Conservation (phyloP, 2,797 vertebrate species). For the Spinus olivaceus region DNA sequence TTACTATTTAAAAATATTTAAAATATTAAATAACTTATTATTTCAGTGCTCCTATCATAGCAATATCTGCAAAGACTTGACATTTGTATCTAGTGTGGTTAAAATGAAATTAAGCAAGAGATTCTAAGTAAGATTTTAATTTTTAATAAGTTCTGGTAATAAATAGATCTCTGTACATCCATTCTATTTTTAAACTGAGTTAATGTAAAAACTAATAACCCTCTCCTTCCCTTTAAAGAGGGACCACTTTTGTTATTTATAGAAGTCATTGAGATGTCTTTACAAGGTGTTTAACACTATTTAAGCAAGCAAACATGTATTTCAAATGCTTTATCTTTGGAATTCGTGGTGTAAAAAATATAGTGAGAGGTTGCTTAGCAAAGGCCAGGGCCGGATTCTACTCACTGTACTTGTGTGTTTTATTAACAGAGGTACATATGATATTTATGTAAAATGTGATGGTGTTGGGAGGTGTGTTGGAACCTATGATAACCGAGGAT, state of each 20-base stretch:
- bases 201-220: background rate
- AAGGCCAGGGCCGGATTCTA: background rate
- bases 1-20: background rate
- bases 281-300: background rate
- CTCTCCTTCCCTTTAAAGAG: background rate
- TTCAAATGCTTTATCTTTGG: background rate
- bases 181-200: background rate
- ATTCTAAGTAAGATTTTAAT: background rate
- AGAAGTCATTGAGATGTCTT: background rate
- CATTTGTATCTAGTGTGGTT: background rate
- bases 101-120: background rate
- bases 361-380: background rate
- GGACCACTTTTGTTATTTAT: background rate
- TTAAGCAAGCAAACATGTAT: background rate
- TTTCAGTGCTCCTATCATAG: background rate
- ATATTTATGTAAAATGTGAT: constrained; percentile 90
- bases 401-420: background rate
- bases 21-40: background rate
- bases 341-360: background rate
- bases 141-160: background rate
- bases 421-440: constrained; percentile 87
- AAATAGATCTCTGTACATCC: background rate
- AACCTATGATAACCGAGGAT: constrained; percentile 93
- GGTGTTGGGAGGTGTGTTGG: constrained; percentile 88
- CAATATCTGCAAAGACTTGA: background rate